Evolutionary conservation across 1,140 invertebrate species (phyloP), one percentile per base, ranked within the genome.

Genomic region (Drosophila elegans): DNA sequence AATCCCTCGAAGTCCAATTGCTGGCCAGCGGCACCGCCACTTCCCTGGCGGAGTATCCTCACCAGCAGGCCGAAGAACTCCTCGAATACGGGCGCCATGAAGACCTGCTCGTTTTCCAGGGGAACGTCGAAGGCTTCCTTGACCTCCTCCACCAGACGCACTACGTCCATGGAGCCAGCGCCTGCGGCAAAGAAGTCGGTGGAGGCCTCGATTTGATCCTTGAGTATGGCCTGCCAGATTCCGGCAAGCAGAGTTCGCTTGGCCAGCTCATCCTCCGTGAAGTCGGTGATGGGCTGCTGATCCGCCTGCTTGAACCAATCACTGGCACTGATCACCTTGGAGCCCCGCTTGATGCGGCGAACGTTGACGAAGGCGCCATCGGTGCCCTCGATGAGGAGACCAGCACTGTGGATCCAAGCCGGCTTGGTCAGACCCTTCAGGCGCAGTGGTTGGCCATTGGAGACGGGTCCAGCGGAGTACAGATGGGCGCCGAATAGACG

Each of bases 161-260:
- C 97, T 7, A 99, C 98, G 92, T 99, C 98, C 97, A 99, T 99
- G 9, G 98, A 98, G 0, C 97, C 97, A 21, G 97, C 98, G 27
- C 98, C 98, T 41, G 94, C 95, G 10, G 95, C 95, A 92, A 99
- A 99, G 92, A 99, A 99, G 91, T 99, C 97, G 0, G 97, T 97
- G 1, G 95, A 94, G 2, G 96, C 94, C 2, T 96, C 95, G 3
- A 99, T 94, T 1, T 96, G 95, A 1, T 95, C 93, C 73, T 95
- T 96, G 0, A 99, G 93, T 80, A 99, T 99, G 5, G 95, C 94
- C 63, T 95, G 94, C 98, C 98, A 99, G 27, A 98, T 95, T 9
- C 93, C 91, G 79, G 95, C 93, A 0, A 96, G 92, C 13, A 92
- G 93, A 32, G 95, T 93, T 1, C 95, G 93, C 56, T 96, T 94